phyloP scores from a whole-genome alignment of 2,888 invertebrate genomes.

The Stegana nigrithorax region DNA sequence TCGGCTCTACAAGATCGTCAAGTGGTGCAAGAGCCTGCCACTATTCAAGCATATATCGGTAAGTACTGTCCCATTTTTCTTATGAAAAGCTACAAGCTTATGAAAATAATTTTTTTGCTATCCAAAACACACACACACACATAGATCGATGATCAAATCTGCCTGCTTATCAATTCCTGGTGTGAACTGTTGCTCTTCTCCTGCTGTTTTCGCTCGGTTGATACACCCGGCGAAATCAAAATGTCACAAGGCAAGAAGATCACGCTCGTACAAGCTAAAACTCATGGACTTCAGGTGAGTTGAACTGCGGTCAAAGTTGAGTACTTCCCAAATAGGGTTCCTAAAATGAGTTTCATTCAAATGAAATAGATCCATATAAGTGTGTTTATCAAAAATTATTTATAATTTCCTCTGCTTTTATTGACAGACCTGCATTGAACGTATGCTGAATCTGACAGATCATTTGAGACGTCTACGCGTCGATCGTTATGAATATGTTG shows the following conservation, averaged over 20 bases:
- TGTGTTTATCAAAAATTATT: background rate
- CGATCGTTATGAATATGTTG: slow-evolving; percentile 96
- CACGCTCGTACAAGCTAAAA: slow-evolving; percentile 66
- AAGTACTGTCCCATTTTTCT: slow-evolving; percentile 57
- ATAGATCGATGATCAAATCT: slow-evolving; percentile 98
- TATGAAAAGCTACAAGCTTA: background rate
- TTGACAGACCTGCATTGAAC: slow-evolving; percentile 82
- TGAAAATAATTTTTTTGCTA: background rate
- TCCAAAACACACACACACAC: too few species aligned
- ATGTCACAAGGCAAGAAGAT: slow-evolving; percentile 71
- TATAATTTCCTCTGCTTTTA: background rate
- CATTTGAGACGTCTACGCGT: slow-evolving; percentile 89
- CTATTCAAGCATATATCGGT: slow-evolving; percentile 96
- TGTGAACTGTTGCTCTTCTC: slow-evolving; percentile 92
- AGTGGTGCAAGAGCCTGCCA: slow-evolving; percentile 98
- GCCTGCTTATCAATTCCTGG: slow-evolving; percentile 97
- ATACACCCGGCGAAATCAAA: slow-evolving; percentile 89
- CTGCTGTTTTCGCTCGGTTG: slow-evolving; percentile 93
- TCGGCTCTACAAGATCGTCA: slow-evolving; percentile 95
- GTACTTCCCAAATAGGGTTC: too few species aligned
- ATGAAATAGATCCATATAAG: background rate
- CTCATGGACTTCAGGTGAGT: slow-evolving; percentile 71
- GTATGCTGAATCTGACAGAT: slow-evolving; percentile 95
- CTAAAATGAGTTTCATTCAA: background rate
- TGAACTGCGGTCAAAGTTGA: too few species aligned